A percentile compares a stretch with the other conserved stretches of the same genome.
phyloP scores from a whole-genome alignment of 2,888 invertebrate species.

The Machimus rusticus region DNA sequence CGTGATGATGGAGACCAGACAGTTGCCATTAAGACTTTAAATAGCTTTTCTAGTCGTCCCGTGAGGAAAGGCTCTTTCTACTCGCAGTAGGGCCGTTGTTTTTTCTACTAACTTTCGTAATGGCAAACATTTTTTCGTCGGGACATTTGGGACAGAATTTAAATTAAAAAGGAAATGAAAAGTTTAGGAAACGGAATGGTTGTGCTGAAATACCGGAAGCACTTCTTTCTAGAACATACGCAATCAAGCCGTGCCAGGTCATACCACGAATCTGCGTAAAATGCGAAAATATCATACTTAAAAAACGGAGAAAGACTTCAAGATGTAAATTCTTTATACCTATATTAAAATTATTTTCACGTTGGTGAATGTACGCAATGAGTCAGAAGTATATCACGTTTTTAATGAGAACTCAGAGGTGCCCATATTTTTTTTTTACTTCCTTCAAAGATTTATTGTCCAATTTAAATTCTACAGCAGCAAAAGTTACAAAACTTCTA shows the following conservation, averaged over 20 bases:
- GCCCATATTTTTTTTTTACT: background rate
- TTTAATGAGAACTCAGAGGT: background rate
- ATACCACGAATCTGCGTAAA: background rate
- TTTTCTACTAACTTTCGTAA: background rate
- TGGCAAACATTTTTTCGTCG: background rate
- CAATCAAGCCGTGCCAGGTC: background rate
- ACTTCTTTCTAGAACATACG: background rate
- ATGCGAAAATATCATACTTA: background rate
- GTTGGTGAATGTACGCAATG: background rate
- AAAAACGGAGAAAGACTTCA: background rate
- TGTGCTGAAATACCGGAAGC: background rate
- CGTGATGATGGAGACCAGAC: background rate
- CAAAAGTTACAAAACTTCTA: background rate
- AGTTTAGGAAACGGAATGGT: background rate
- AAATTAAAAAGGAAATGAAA: background rate
- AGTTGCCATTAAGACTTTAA: slow-evolving; percentile 7
- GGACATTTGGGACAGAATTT: background rate
- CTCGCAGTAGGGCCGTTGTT: background rate
- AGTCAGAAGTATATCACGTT: background rate
- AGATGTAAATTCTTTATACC: background rate
- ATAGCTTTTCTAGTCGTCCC: background rate
- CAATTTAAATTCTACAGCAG: background rate
- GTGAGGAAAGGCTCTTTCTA: background rate
- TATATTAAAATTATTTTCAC: background rate
- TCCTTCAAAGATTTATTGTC: background rate